These are phyloP conservation scores for Abrostola triplasia DNA, from an alignment of 2,888 invertebrate genomes.

Conservation along the genomic window DNA sequence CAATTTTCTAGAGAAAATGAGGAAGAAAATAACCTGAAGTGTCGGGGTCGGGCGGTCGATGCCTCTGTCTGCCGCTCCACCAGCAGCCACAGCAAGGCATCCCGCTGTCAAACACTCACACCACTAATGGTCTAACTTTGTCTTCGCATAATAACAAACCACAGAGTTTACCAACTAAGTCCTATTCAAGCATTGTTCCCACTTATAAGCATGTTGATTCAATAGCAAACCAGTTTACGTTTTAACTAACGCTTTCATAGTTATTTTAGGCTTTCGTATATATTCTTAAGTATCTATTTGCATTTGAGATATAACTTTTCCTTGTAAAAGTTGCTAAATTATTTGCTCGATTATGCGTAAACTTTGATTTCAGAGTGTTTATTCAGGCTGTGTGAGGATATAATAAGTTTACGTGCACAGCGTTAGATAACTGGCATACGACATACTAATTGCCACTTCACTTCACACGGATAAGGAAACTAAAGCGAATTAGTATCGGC, in stretches of 20 bases:
- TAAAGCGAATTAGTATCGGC: conserved; percentile 58
- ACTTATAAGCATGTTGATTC: conserved; percentile 12
- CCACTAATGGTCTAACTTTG: conserved; percentile 40
- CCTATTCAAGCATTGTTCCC: conserved; percentile 35
- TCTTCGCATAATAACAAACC: conserved; percentile 36
- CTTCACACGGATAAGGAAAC: conserved; percentile 58
- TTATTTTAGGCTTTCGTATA: conserved; percentile 35
- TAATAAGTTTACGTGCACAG: conserved; percentile 27
- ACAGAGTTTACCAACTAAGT: conserved; percentile 31
- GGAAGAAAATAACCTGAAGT: conserved; percentile 72
- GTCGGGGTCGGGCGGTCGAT: conserved; percentile 80
- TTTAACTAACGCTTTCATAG: conserved; percentile 7
- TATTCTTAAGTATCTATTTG: conserved; percentile 47
- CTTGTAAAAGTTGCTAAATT: conserved; percentile 53
- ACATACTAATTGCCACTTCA: conserved; percentile 56
- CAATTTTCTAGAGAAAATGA: conserved; percentile 44
- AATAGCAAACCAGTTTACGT: conserved; percentile 24
- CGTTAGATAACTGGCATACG: conserved; percentile 36
- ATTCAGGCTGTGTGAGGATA: conserved; percentile 12
- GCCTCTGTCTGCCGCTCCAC: conserved; percentile 86
- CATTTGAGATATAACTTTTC: conserved; percentile 54
- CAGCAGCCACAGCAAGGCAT: conserved; percentile 87
- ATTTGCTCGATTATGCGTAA: conserved; percentile 43
- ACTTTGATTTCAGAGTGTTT: conserved; percentile 46
- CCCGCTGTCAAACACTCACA: conserved; percentile 50